Evolutionary conservation across 2,113 vertebrate genomes (phyloP).

Genomic region (Mirounga angustirostris): DNA sequence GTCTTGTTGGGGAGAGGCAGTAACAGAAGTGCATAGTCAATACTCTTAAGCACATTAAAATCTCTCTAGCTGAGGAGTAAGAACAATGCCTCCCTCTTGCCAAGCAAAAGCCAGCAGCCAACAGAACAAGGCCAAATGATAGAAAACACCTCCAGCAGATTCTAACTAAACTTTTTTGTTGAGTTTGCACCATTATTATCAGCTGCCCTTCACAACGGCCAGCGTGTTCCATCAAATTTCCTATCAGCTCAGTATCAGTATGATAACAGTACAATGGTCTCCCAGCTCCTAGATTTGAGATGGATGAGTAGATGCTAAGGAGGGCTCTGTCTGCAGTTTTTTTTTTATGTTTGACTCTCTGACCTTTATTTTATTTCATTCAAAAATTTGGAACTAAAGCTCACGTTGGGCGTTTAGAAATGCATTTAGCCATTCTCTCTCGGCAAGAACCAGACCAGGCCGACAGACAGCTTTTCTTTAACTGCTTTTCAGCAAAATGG

Average conservation of each 20-base stretch:
- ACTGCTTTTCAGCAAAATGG: conserved; percentile 56
- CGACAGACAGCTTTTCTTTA: neutral
- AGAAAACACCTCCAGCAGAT: conserved; percentile 48
- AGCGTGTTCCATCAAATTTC: neutral
- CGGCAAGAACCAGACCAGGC: neutral
- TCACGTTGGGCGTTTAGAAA: neutral
- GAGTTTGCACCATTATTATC: conserved; percentile 23
- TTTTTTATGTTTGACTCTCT: neutral
- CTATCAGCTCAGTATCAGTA: neutral
- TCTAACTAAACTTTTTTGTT: neutral
- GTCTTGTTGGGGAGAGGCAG: neutral
- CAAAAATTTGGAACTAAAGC: neutral
- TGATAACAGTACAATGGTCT: neutral
- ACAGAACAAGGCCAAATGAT: neutral
- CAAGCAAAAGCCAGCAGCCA: conserved; percentile 16
- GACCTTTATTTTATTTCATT: conserved; percentile 61
- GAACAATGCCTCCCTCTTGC: neutral
- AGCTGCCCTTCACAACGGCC: conserved; percentile 11
- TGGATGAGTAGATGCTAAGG: neutral
- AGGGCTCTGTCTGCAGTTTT: neutral
- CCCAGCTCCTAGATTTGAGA: neutral
- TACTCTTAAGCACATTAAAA: neutral
- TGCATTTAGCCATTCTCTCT: neutral
- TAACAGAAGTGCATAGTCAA: neutral
- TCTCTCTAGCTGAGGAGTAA: neutral